These are phyloP conservation scores for Patella depressa DNA, from an alignment of 2,888 invertebrate species.

Conservation along the genomic window DNA sequence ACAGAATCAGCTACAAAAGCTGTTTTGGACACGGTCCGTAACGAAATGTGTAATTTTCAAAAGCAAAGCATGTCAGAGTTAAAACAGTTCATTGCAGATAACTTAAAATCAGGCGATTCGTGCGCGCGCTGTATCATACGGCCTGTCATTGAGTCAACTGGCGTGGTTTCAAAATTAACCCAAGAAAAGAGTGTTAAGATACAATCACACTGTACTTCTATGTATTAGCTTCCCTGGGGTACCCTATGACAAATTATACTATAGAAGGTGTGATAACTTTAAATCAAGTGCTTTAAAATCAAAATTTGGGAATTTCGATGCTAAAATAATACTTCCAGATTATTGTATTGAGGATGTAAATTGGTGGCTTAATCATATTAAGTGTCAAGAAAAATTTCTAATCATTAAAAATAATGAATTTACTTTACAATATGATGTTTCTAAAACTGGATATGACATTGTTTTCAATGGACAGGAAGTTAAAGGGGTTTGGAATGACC, in stretches of 20 bases:
- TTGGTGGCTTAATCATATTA: slow-evolving; percentile 15
- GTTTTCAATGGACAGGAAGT: not conserved
- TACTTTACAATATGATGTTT: not conserved
- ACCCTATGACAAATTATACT: not conserved
- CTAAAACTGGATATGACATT: slow-evolving; percentile 1
- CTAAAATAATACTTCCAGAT: not conserved
- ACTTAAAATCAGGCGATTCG: too few relatives aligned
- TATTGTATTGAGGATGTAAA: slow-evolving; percentile 1
- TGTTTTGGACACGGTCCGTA: too few relatives aligned
- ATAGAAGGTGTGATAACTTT: not conserved
- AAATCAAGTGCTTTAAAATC: not conserved
- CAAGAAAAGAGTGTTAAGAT: slow-evolving; percentile 25
- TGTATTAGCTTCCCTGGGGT: slow-evolving; percentile 13
- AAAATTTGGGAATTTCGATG: slow-evolving; percentile 9
- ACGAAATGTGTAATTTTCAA: too few relatives aligned
- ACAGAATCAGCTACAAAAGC: too few relatives aligned
- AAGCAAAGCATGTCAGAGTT: too few relatives aligned
- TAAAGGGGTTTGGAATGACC: not conserved
- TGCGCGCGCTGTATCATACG: too few relatives aligned
- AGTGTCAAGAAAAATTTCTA: not conserved
- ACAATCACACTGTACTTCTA: not conserved
- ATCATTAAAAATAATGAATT: not conserved
- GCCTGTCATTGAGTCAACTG: too few relatives aligned
- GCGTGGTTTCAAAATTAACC: slow-evolving; percentile 22
- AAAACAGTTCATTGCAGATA: too few relatives aligned